Percentiles rank a stretch among this genome's conserved stretches.
Evolutionary conservation across 2,797 vertebrate species (phyloP).

Genomic region (Pyrocephalus nanus): DNA sequence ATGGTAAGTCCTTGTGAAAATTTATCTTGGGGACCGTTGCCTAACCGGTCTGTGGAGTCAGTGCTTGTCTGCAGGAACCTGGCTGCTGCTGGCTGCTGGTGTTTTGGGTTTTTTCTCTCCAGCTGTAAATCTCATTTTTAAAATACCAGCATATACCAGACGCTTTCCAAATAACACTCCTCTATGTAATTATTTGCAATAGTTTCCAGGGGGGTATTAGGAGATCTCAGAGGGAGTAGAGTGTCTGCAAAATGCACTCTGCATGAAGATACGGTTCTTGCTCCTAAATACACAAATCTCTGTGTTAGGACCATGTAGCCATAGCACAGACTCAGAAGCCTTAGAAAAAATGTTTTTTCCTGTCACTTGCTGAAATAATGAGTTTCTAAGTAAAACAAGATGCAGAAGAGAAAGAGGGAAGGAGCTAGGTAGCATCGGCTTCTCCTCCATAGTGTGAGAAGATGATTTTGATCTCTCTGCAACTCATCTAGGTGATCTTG

Average conservation of each 20-base stretch:
- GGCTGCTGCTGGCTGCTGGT: constrained; percentile 35
- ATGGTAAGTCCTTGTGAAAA: not conserved
- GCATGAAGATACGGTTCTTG: not conserved
- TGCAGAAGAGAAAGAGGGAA: not conserved
- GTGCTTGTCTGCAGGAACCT: constrained; percentile 22
- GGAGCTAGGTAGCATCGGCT: not conserved
- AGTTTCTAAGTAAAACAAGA: not conserved
- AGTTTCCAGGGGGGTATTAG: not conserved
- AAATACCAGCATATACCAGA: not conserved
- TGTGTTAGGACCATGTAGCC: not conserved
- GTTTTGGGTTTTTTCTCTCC: not conserved
- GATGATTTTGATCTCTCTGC: not conserved
- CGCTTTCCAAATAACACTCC: not conserved
- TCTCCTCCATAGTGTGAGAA: not conserved
- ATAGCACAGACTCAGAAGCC: not conserved
- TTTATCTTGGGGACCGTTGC: not conserved
- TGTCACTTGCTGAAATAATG: not conserved
- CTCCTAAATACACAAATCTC: not conserved
- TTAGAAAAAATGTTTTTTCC: not conserved
- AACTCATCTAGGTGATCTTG: not conserved
- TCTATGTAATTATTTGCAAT: not conserved
- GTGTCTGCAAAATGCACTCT: constrained; percentile 19
- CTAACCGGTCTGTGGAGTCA: constrained; percentile 17
- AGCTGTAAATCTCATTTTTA: constrained; percentile 56
- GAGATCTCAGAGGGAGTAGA: not conserved